Base-by-base conservation (phyloP, 2,888 invertebrate genomes). In the Halictus ligatus region DNA sequence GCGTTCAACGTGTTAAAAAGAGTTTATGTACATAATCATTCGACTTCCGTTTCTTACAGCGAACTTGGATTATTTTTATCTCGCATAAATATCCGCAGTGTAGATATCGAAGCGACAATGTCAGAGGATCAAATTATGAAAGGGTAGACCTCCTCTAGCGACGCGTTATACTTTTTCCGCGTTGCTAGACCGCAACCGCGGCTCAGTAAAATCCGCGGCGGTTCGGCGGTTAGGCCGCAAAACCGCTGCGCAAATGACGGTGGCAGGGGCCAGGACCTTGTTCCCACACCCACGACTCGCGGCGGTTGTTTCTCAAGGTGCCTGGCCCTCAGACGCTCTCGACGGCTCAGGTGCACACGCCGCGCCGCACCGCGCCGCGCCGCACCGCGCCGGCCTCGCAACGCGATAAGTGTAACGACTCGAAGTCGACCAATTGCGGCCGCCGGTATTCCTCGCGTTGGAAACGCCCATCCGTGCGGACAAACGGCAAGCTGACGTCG, bases 341-440 rank as follows among this genome's bases (percentile, higher is more conserved):
- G 75, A n/a, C 43, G 78, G 60, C 60, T 75, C 78, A 69, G 60
- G 46, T 71, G 73, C 86, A 76, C 76, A 80, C 76, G 12, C 12
- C 58, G n/a, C 74, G 84, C 81, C 85, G 91, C 85, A 91, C 35
- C 35, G 29, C 76, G n/a, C 12, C 58, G n/a, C 74, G 84, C 81
- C 85, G 91, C 85, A 91, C 0, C 35, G 2, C 35, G 35, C 35
- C 35, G 35, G 35, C 58, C 58, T 58, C 58, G 58, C 58, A 90
- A 91, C 89, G 93, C 91, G 94, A 95, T 94, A 95, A 94, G 93
- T 93, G 91, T 93, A 93, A 94, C 93, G 93, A 93, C 89, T 92
- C 87, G 4, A n/a, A 86, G 87, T 88, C 91, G 89, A 88, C 94
- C 95, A 95, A 95, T 95, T 94, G 95, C 93, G 92, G 89, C 85